Evolutionary conservation across 2,797 vertebrate species (phyloP), one percentile per base, ranked within the genome.

Genomic region (Acestrorhynchus altus): DNA sequence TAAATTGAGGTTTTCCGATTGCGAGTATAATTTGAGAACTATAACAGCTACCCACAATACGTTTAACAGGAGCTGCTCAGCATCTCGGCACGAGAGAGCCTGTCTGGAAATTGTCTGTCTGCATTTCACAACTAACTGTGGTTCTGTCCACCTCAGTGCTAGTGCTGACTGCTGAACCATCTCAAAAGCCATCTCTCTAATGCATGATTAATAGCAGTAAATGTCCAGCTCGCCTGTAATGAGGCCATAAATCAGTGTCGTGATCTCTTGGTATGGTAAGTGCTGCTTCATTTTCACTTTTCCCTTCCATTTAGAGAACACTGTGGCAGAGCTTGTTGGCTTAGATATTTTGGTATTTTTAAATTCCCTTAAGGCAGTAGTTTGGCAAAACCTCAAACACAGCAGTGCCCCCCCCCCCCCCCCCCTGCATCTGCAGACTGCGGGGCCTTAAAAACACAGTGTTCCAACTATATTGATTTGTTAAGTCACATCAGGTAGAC

Each of bases 241-340:
- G 68, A 74, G n/a, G 39, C 74, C 39, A 70, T 80, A 70, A 80
- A 80, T 80, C 78, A 80, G 22, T n/a, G 70, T 52, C 47, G 47
- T 70, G 78, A 80, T 75, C 78, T 70, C 39, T 67, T 66, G 5
- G 35, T 72, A 24, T 18, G 7, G 8, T 24, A 46, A 40, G 68
- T 11, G 20, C 35, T 18, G 47, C n/a, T 39, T 31, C 26, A 22
- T 56, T 44, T 6, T 54, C 24, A 54, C 35, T 22, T 67, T 56
- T 13, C 31, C n/a, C 31, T 6, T 35, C 31, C 31, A 35, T 35
- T 2, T 2, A 35, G 31, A 35, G 31, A 35, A 61, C 28, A 44
- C 70, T 68, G 28, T 74, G 60, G 60, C 68, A 20, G 52, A 59
- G 44, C 39, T n/a, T 61, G 16, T 57, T 67, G 35, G 54, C 60